Base-by-base conservation (phyloP, 2,888 invertebrate genomes). In the Eulithis testata region DNA sequence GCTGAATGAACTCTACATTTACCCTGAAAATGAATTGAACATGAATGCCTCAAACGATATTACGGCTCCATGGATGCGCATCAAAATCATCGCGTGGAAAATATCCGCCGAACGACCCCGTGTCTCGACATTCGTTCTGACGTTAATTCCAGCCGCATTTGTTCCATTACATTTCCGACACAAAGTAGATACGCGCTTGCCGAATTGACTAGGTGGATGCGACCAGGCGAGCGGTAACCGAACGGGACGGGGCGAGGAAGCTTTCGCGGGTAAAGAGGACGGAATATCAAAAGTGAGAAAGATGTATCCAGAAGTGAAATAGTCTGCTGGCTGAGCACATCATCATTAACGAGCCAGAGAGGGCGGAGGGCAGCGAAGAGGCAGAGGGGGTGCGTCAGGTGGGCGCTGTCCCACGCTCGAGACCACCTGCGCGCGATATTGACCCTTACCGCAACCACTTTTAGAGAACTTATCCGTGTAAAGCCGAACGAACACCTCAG, bases 311-410 rank as follows among this genome's bases (percentile, higher is more conserved):
- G 94, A 95, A 95, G 95, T 95, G 95, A 95, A 95, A 94, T 95
- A 95, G 95, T 95, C 95, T 94, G 94, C 94, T 94, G 95, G 95
- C 95, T 94, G 95, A 94, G 94, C 95, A 95, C 95, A 95, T 95
- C 95, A 95, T 95, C 95, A 95, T 95, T 95, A 95, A 95, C 95
- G 95, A 95, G 95, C 94, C 94, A 94, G 94, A 84, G 92, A 91
- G 91, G 91, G 91, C 89, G 91, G 93, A 91, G 92, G 93, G 93
- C 92, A 91, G 92, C 92, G 86, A 92, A 92, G 91, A 93, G 93
- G 91, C 91, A 88, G 88, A 93, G 94, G 94, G 93, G 94, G 87
- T 83, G 87, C 91, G 94, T 86, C 93, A 93, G 91, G 91, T 94
- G 94, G 90, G 92, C 86, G 79, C 83, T 81, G 87, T 94, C 94